Evolutionary conservation across 2,888 invertebrate genomes (phyloP), one percentile per base, ranked within the genome.

Genomic region (Ferdinandea cuprea): DNA sequence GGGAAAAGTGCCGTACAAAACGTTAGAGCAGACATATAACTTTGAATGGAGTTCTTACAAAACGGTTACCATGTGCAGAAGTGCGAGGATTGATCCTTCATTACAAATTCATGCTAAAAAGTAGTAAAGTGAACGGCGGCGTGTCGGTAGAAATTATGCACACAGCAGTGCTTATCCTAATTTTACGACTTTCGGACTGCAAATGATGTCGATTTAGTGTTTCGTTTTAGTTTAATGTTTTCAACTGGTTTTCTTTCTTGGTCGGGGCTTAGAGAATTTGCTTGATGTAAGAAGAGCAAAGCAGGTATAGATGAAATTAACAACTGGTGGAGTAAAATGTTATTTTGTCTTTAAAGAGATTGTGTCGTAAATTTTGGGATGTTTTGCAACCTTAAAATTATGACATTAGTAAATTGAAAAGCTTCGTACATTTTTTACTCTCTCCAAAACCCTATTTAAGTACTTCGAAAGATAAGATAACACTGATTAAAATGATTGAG

Each of bases 91-190:
- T 79, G 73, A 74, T 56, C 32, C 79, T 59, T 73, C 78, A 79
- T 84, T 84, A 74, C 40, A 59, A 79, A 84, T 83, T 83, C 72
- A 83, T 78, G 83, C 68, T 72, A 50, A 40, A 25, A 44, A 78
- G 17, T 58, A 58, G 37, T 44, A 44, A 59, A 58, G n/a, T 52
- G 21, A 32, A 56, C 19, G 54, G 1, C 11, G 28, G 1, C 11
- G 28, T 48, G 42, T 32, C 44, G 35, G 37, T 32, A 19, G 42
- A 59, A 78, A 78, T 73, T 78, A 72, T 72, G 61, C 83, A 72
- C 48, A 61, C 46, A 73, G 56, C 44, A 74, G 78, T 63, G 72
- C 78, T 83, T 83, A 66, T 83, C 72, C 83, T 78, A 78, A 83
- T 83, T 78, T 73, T 68, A 83, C 54, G 72, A 63, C 63, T 78